Evolutionary conservation across 2,888 invertebrate genomes (phyloP), one percentile per base, ranked within the genome.

Genomic region (Stegophylla sp.): DNA sequence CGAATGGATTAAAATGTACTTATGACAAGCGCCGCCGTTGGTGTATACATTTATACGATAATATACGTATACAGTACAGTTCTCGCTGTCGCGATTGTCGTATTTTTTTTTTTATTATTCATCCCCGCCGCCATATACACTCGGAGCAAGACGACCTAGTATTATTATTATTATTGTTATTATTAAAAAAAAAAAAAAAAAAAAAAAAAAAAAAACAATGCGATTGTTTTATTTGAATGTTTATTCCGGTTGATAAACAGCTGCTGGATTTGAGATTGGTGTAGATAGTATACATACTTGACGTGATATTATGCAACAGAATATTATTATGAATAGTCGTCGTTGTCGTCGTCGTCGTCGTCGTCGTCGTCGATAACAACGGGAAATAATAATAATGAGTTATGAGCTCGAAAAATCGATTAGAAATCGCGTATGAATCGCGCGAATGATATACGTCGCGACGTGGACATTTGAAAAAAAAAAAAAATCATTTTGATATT

Each of bases 1-100:
- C 20, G 13, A 63, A 63, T 17, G 75, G 75, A 75, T 75, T 63
- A 74, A 63, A 63, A 34, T 63, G 45, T 74, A 48, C 48, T 64
- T 51, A 34, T 64, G 15, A 64, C 34, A 51, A 34, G 10, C 34
- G 51, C 9, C 1, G 34, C n/a, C 4, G 45, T 17, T 17, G n/a
- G 13, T n/a, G 9, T 53, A 53, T 51, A 28, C n/a, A n/a, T n/a
- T n/a, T n/a, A n/a, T n/a, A n/a, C n/a, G n/a, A n/a, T n/a, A n/a
- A n/a, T n/a, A n/a, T n/a, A n/a, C n/a, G n/a, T n/a, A n/a, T n/a
- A n/a, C n/a, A n/a, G n/a, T n/a, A n/a, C 43, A 45, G 41, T 23
- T 67, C 13, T 4, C 66, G 9, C 23, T 63, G 28, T 28, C 63
- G 23, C 26, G 28, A 59, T 15, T 61, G 61, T 51, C 7, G 41